Percentiles rank a stretch among this genome's conserved stretches.
Conservation (phyloP, 2,113 vertebrate species). For the Sander lucioperca region DNA sequence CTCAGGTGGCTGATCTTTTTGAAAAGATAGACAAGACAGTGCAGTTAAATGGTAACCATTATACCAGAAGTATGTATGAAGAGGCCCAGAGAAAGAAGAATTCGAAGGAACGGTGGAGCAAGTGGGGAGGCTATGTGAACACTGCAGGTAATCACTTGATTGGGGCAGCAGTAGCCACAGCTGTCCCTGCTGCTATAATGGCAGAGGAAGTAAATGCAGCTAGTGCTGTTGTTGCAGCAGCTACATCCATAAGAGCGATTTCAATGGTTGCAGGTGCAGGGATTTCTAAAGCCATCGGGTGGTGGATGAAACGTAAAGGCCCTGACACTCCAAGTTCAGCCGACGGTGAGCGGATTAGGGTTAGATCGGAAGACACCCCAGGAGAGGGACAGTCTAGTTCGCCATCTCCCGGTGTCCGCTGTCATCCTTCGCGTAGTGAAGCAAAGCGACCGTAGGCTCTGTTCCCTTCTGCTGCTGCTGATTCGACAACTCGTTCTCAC, state of each 20-base stretch:
- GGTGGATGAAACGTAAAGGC: constrained; percentile 25
- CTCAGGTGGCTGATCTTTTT: constrained; percentile 62
- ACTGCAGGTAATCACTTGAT: neutral
- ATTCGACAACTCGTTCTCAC: no score
- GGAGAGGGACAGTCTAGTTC: no score
- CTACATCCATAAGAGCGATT: rapidly evolving
- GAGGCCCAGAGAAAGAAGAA: constrained; percentile 37
- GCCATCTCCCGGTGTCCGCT: no score
- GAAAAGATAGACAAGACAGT: constrained; percentile 53
- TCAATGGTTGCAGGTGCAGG: neutral
- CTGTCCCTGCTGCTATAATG: rapidly evolving
- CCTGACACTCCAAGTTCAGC: no score
- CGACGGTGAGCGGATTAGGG: no score
- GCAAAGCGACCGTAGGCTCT: no score
- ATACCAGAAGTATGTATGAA: constrained; percentile 40
- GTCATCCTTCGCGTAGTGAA: no score
- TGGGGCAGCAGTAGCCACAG: neutral
- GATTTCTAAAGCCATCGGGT: neutral
- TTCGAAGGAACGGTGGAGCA: neutral
- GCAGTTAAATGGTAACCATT: constrained; percentile 34
- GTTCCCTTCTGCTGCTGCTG: no score
- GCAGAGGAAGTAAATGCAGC: neutral
- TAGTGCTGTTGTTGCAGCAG: no score
- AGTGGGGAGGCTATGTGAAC: neutral
- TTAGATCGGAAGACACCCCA: no score